Evolutionary conservation across 1,140 invertebrate species (phyloP).

Genomic region (Drosophila bifasciata): DNA sequence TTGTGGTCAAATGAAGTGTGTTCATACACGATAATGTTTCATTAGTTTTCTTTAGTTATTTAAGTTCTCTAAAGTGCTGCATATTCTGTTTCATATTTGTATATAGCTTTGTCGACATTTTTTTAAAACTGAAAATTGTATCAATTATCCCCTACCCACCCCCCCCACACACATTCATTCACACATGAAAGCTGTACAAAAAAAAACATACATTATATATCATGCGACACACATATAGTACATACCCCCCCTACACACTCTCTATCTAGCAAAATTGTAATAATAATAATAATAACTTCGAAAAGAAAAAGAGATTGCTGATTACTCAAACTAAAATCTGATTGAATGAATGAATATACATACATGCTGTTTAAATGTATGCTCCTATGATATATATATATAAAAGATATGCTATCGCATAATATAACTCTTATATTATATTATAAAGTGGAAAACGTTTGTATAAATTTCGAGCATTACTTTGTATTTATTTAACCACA

Average conservation of each 20-base stretch:
- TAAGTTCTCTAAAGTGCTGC: conserved; percentile 34
- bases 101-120: conserved; percentile 41
- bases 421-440: conserved; percentile 57
- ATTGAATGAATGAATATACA: background rate
- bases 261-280: conserved; percentile 70
- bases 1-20: conserved; percentile 84
- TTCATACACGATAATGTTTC: conserved; percentile 16
- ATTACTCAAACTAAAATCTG: conserved; percentile 74
- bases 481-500: conserved; percentile 37
- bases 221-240: conserved; percentile 30
- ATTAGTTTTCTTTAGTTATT: too few species aligned
- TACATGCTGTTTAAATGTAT: conserved; percentile 42
- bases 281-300: conserved; percentile 39
- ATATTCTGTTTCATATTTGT: conserved; percentile 22
- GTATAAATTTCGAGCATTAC: conserved; percentile 59
- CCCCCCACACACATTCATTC: conserved; percentile 11
- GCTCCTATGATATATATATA: conserved; percentile 36
- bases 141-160: conserved; percentile 44
- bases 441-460: conserved; percentile 60
- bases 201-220: conserved; percentile 59
- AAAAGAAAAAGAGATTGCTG: conserved; percentile 70
- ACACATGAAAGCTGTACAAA: conserved; percentile 50
- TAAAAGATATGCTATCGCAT: conserved; percentile 45
- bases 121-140: conserved; percentile 43
- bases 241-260: conserved; percentile 20